Evolutionary conservation across 2,113 vertebrate species (phyloP).

Genomic region (Bagarius yarrelli): DNA sequence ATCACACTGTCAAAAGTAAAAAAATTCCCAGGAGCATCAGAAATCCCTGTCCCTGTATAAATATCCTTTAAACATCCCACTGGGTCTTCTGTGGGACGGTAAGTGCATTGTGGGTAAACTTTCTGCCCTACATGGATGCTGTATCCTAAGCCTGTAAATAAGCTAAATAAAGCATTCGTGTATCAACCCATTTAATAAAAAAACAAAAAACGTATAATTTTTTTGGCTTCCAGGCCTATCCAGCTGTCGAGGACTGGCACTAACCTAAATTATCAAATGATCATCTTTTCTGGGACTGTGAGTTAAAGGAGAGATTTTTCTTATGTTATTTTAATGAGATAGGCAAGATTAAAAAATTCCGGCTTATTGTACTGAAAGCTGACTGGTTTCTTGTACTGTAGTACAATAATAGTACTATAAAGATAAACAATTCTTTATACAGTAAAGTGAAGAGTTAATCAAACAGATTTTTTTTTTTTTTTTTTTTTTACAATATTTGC

Average conservation of each 20-base stretch:
- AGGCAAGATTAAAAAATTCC: slow-evolving; percentile 38
- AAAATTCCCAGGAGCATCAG: slow-evolving; percentile 53
- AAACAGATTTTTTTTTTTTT: too few species aligned
- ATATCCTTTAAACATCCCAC: slow-evolving; percentile 56
- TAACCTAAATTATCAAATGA: slow-evolving; percentile 75
- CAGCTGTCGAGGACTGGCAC: slow-evolving; percentile 70
- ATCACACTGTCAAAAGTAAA: slow-evolving; percentile 47
- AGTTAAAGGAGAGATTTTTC: slow-evolving; percentile 62
- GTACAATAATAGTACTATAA: too few species aligned
- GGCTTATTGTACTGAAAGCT: too few species aligned
- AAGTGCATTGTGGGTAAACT: too few species aligned
- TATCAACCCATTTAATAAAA: slow-evolving; percentile 78
- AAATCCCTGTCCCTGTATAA: slow-evolving; percentile 54
- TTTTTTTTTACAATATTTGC: too few species aligned
- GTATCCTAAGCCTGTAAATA: slow-evolving; percentile 51
- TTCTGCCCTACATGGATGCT: too few species aligned
- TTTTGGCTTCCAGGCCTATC: slow-evolving; percentile 69
- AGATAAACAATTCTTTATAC: too few species aligned
- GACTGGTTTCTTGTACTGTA: too few species aligned
- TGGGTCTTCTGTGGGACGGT: too few species aligned
- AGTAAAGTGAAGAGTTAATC: too few species aligned
- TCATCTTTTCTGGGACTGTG: slow-evolving; percentile 56
- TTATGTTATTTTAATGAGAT: slow-evolving; percentile 68
- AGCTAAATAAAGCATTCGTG: slow-evolving; percentile 75
- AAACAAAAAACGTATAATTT: slow-evolving; percentile 63